phyloP scores from a whole-genome alignment of 2,797 vertebrate genomes.

The Brotogeris chrysoptera region DNA sequence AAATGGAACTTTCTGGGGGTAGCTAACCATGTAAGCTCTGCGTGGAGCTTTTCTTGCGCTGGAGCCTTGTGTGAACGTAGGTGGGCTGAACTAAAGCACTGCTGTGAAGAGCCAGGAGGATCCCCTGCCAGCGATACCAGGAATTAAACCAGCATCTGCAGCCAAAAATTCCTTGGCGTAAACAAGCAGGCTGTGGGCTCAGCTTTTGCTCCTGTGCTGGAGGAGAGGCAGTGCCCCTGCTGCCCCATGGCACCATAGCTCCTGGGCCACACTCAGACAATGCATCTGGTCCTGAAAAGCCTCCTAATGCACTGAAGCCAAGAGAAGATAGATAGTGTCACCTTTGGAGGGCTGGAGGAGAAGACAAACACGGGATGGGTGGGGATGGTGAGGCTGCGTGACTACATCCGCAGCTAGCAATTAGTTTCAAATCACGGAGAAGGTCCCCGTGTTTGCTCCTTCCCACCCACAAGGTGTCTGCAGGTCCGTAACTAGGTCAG shows the following conservation, averaged over 20 bases:
- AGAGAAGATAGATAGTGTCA: background rate
- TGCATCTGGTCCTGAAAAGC: background rate
- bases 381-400: background rate
- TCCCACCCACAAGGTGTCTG: background rate
- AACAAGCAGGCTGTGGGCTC: background rate
- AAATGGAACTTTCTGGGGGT: background rate
- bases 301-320: background rate
- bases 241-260: background rate
- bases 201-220: background rate
- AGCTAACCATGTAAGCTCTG: background rate
- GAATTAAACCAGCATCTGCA: constrained; percentile 14
- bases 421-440: background rate
- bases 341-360: background rate
- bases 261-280: fast-evolving
- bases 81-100: background rate
- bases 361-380: background rate
- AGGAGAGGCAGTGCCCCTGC: fast-evolving
- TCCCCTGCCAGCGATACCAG: background rate
- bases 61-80: background rate
- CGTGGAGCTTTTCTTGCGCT: background rate
- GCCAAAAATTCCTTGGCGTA: constrained; percentile 15
- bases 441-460: background rate
- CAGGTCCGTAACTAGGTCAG: background rate
- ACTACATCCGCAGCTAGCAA: background rate
- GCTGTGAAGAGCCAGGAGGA: background rate